Conservation (phyloP, 1,140 invertebrate genomes). For the Sarcophaga peregrina region DNA sequence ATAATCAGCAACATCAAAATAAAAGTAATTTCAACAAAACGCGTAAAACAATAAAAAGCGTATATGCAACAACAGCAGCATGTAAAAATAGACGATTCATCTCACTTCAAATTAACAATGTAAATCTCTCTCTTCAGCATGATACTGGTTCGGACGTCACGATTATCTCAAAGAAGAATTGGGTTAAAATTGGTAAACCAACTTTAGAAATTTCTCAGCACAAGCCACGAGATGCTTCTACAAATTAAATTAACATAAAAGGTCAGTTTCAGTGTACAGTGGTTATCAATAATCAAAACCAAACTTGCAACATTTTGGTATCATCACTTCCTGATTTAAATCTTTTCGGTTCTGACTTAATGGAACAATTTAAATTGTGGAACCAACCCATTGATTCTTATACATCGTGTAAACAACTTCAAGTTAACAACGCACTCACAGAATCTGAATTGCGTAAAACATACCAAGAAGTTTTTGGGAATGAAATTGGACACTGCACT, state of each 20-base stretch:
- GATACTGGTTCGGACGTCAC: slow-evolving; percentile 39
- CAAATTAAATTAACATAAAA: not conserved
- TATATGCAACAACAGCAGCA: too few species aligned
- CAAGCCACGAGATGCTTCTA: not conserved
- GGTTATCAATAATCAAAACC: not conserved
- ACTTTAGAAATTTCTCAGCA: slow-evolving; percentile 15
- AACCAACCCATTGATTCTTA: not conserved
- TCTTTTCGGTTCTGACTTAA: slow-evolving; percentile 20
- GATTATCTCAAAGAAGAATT: slow-evolving; percentile 31
- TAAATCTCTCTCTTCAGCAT: slow-evolving; percentile 29
- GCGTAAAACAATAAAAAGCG: too few species aligned
- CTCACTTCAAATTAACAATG: not conserved
- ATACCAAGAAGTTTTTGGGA: too few species aligned
- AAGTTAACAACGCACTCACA: too few species aligned
- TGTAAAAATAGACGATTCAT: not conserved
- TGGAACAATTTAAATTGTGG: slow-evolving; percentile 40
- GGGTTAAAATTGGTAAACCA: slow-evolving; percentile 30
- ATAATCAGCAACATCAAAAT: too few species aligned
- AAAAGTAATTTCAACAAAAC: too few species aligned
- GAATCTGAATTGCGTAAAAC: too few species aligned
- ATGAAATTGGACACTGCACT: too few species aligned
- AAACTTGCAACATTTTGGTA: not conserved
- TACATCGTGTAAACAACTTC: too few species aligned
- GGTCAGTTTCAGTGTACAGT: too few species aligned
- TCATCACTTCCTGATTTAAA: slow-evolving; percentile 15